Evolutionary conservation across 1,140 invertebrate species (phyloP).

Genomic region (Bombus confusus): DNA sequence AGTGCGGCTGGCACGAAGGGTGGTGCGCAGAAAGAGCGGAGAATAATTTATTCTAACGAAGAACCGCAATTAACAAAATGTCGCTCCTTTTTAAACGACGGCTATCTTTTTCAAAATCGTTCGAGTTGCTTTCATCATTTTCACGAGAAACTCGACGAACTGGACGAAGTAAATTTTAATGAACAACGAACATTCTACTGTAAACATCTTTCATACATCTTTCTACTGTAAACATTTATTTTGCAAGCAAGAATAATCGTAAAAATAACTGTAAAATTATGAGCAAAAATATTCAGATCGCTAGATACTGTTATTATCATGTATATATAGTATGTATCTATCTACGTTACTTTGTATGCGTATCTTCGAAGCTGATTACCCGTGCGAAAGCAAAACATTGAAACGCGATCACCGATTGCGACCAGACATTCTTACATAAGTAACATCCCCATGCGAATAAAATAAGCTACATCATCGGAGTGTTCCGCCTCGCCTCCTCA

Average conservation of each 20-base stretch:
- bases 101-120: conserved; percentile 38
- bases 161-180: too few relatives aligned
- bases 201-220: not conserved
- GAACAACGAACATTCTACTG: not conserved
- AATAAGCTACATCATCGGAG: conserved; percentile 25
- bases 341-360: not conserved
- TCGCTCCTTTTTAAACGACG: conserved; percentile 35
- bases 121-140: not conserved
- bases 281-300: not conserved
- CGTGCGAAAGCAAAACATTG: not conserved
- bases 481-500: conserved; percentile 60
- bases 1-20: conserved; percentile 34
- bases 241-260: not conserved
- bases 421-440: conserved; percentile 20
- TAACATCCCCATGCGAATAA: conserved; percentile 50
- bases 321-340: too few relatives aligned
- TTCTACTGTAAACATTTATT: not conserved
- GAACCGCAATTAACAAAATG: conserved; percentile 58
- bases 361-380: not conserved
- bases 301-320: not conserved
- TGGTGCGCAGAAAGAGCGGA: conserved; percentile 14
- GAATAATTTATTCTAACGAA: conserved; percentile 52
- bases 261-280: not conserved
- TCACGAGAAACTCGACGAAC: not conserved
- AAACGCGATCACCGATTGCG: not conserved